Conservation (phyloP, 1,140 invertebrate species). For the Drosophila albomicans region DNA sequence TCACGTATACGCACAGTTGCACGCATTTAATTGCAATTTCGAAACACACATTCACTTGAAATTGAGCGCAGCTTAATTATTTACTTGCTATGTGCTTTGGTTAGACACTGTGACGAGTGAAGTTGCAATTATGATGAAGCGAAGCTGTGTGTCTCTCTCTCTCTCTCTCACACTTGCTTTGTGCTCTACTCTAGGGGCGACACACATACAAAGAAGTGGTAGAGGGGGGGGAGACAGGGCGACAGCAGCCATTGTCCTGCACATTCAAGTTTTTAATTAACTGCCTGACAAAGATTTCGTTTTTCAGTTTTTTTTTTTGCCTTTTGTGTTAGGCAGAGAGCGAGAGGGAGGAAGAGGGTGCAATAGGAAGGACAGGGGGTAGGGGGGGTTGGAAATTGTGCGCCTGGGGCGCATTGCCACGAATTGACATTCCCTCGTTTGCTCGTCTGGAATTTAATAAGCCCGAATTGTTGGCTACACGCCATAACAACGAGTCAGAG, state of each 20-base stretch:
- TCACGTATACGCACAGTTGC: conserved; percentile 17
- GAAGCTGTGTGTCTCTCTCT: neutral
- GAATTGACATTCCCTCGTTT: conserved; percentile 71
- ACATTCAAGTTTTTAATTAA: conserved; percentile 80
- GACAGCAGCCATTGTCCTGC: conserved; percentile 24
- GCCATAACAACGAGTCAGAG: conserved; percentile 11
- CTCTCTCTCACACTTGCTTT: conserved; percentile 1
- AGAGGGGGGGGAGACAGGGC: neutral
- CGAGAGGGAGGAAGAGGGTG: neutral
- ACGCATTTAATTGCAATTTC: conserved; percentile 18
- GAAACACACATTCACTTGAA: conserved; percentile 1
- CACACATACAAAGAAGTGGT: neutral
- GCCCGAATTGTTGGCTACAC: conserved; percentile 55
- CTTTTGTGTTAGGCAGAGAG: neutral
- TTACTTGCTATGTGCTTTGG: conserved; percentile 4
- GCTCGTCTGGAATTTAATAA: conserved; percentile 72
- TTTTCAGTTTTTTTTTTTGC: conserved; percentile 37
- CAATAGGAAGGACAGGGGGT: neutral
- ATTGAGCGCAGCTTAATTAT: conserved; percentile 6
- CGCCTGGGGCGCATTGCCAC: conserved; percentile 49
- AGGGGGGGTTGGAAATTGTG: conserved; percentile 24
- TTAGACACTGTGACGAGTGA: conserved; percentile 12
- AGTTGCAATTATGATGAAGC: conserved; percentile 40
- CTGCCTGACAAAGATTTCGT: conserved; percentile 78
- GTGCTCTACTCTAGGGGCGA: conserved; percentile 10